Evolutionary conservation across 2,888 invertebrate genomes (phyloP).

Genomic region (Leptura quadrifasciata): DNA sequence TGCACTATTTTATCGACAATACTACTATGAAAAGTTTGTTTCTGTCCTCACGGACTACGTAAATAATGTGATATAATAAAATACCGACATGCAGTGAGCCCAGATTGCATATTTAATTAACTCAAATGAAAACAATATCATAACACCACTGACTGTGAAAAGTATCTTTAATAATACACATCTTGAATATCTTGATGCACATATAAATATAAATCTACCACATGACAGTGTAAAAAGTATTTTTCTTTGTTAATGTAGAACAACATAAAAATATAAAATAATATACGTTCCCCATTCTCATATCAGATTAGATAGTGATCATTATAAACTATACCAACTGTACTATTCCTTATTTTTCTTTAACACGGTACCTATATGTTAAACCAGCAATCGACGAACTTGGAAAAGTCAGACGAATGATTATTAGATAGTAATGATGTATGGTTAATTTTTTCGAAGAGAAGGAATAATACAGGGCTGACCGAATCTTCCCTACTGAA

Average conservation of each 20-base stretch:
- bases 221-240: constrained; percentile 9
- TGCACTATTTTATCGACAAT: constrained; percentile 57
- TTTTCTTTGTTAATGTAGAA: constrained; percentile 9
- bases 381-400: neutral
- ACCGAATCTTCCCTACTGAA: no score
- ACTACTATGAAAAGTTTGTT: constrained; percentile 43
- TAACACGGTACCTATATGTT: neutral
- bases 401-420: no score
- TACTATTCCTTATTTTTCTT: neutral
- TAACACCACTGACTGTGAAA: neutral
- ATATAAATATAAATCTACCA: constrained; percentile 17
- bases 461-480: no score
- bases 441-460: no score
- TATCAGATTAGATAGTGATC: neutral
- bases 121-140: constrained; percentile 31
- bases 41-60: constrained; percentile 29
- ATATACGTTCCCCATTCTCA: neutral
- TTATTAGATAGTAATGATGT: no score
- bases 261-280: neutral
- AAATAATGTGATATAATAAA: constrained; percentile 37
- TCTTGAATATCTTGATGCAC: constrained; percentile 24
- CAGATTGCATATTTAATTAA: constrained; percentile 35
- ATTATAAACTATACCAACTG: neutral
- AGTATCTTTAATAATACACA: constrained; percentile 11
- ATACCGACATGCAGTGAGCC: constrained; percentile 6